phyloP scores from a whole-genome alignment of 2,888 invertebrate genomes.

The Patella ulyssiponensis region DNA sequence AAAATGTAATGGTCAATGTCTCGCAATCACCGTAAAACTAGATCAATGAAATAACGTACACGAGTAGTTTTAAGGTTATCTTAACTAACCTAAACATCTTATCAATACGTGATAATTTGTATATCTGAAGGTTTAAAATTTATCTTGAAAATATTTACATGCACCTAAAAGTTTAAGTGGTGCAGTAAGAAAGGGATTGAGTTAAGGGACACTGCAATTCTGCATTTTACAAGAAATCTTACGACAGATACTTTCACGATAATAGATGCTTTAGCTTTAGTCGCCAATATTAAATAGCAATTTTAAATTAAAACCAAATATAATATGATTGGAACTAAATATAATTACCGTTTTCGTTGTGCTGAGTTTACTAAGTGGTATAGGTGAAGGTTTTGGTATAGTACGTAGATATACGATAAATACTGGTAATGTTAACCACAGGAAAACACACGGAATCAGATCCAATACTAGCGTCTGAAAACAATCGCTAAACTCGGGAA shows the following conservation, averaged over 20 bases:
- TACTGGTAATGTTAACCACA: constrained; percentile 81
- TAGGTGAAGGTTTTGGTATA: not conserved
- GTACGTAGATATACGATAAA: constrained; percentile 70
- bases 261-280: not conserved
- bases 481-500: constrained; percentile 86
- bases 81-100: too few species aligned
- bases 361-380: not conserved
- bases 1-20: too few species aligned
- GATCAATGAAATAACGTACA: too few species aligned
- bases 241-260: not conserved
- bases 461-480: constrained; percentile 91
- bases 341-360: constrained; percentile 1
- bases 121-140: too few species aligned
- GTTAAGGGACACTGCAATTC: not conserved
- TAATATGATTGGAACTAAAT: not conserved
- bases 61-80: too few species aligned
- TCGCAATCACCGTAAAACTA: too few species aligned
- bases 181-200: not conserved
- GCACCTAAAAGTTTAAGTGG: too few species aligned
- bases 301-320: too few species aligned
- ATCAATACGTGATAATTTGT: too few species aligned
- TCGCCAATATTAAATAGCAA: too few species aligned
- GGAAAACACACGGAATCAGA: constrained; percentile 89
- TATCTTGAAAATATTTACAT: too few species aligned
- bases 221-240: not conserved